A percentile compares a stretch with the other conserved stretches of the same genome.
These are phyloP conservation scores for Notamacropus eugenii DNA, from an alignment of 2,797 vertebrate species.

Conservation along the genomic window DNA sequence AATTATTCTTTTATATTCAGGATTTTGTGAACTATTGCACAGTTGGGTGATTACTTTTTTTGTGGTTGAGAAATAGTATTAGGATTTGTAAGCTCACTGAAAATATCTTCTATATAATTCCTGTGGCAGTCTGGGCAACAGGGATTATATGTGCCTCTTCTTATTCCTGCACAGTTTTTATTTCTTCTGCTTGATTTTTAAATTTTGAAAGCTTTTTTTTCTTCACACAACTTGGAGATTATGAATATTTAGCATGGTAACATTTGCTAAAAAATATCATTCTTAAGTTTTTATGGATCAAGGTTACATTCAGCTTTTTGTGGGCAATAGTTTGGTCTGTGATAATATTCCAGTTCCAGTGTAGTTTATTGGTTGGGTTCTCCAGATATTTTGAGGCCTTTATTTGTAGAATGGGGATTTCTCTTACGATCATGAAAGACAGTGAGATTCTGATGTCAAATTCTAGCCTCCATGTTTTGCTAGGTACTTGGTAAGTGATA, in stretches of 20 bases:
- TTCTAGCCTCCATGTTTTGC: not conserved
- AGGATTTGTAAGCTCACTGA: not conserved
- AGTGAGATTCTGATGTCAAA: not conserved
- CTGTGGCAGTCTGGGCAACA: not conserved
- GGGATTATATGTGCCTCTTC: not conserved
- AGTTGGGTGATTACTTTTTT: not conserved
- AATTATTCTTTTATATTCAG: not conserved
- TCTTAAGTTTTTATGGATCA: not conserved
- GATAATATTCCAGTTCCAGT: not conserved
- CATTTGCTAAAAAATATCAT: not conserved
- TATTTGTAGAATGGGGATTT: not conserved
- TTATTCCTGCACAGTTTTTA: not conserved
- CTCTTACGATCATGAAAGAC: not conserved
- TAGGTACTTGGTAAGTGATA: not conserved
- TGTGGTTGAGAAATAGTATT: not conserved
- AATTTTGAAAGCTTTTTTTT: not conserved
- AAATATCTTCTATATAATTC: not conserved
- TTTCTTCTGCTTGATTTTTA: not conserved
- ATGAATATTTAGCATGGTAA: not conserved
- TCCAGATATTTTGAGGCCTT: not conserved
- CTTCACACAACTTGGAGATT: not conserved
- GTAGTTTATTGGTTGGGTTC: not conserved
- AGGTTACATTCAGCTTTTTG: not conserved
- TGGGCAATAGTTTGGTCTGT: not conserved
- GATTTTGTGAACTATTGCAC: not conserved